Base-by-base conservation (phyloP, 2,797 vertebrate species). In the Thunnus albacares region DNA sequence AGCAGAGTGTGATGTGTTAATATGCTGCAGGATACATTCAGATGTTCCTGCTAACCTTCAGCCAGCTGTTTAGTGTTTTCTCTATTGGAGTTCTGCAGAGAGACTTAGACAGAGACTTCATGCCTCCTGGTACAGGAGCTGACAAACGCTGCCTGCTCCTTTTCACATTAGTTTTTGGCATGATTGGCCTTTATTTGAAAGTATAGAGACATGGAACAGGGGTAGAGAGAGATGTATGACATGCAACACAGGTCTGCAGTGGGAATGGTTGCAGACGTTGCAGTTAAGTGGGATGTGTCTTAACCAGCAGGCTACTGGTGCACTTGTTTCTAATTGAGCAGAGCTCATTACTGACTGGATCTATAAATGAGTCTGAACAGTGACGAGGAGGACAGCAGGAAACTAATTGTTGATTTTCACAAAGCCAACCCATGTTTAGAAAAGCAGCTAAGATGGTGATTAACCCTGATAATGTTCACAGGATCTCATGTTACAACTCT, bases 381-480 rank as follows among this genome's bases (percentile, higher is more conserved):
- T 5, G 53, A 57, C 55, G 5, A 9, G 43, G 12, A 45, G 3
- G 10, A 7, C 55, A 26, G 58, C 22, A 2, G 33, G 47, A 52
- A 28, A 8, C 17, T 20, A 28, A 28, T 43, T 11, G 33, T 28
- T 72, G 0, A 73, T 62, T 55, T 43, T 17, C 47, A 35, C 26
- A 24, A 30, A 58, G 49, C n/a, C 71, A 13, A 52, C 26, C n/a
- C 12, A 45, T 18, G 3, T 53, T 62, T 15, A 22, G 26, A 56
- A 33, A 56, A 64, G 24, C 24, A 62, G 47, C 56, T 73, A 53
- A 63, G 51, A 73, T n/a, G 66, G 35, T 56, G 52, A 69, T 56
- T 61, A 45, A 45, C 45, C 15, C 45, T 15, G 13, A 15, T 47
- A 17, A 49, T 49, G 45, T 49, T 17, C 45, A 47, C 24, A 24